Evolutionary conservation across 2,113 vertebrate species (phyloP), one percentile per base, ranked within the genome.

Genomic region (Dolichallabes microphthalmus): DNA sequence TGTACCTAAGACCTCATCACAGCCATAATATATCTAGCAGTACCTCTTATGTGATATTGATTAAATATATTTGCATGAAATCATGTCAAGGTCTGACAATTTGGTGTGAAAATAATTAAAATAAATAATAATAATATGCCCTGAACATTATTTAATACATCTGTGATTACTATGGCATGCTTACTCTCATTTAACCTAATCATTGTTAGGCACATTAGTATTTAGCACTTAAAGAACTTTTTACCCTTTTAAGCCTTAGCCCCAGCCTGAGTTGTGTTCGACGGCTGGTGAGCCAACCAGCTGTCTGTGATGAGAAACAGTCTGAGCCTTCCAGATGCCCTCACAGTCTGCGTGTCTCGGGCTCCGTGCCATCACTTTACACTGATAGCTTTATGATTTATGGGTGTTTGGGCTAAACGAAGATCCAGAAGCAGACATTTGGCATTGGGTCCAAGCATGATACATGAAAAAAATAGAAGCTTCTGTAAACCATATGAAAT

Each of bases 371-470:
- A 83, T 69, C 75, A 73, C 83, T 88, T 85, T 79, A 86, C 74
- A 85, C 73, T 77, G 69, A 88, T 82, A 88, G 79, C 61, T 50
- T 32, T 79, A 83, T 87, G 90, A 91, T 88, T 85, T 63, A 90
- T 87, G 66, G 78, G 22, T 32, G 22, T 61, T 68, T 61, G 35
- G 45, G 60, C 52, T 63, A 89, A 63, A 73, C 64, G 77, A 84
- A 83, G 83, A 58, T 78, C 81, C 53, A 76, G 88, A 86, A 88
- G 78, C 73, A 74, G 60, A 66, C 61, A 60, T 86, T 63, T 86
- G 73, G 86, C 75, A 60, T 30, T 61, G 11, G 32, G 60, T 77
- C 30, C 10, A n/a, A 82, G 63, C 86, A 25, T 55, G 50, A 58
- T 88, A 58, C 64, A 77, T 30, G 14, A 10, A 85, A 71, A 83